Percentiles rank a stretch among this genome's conserved stretches.
Conservation (phyloP, 2,113 vertebrate species). For the Hippocampus zosterae region DNA sequence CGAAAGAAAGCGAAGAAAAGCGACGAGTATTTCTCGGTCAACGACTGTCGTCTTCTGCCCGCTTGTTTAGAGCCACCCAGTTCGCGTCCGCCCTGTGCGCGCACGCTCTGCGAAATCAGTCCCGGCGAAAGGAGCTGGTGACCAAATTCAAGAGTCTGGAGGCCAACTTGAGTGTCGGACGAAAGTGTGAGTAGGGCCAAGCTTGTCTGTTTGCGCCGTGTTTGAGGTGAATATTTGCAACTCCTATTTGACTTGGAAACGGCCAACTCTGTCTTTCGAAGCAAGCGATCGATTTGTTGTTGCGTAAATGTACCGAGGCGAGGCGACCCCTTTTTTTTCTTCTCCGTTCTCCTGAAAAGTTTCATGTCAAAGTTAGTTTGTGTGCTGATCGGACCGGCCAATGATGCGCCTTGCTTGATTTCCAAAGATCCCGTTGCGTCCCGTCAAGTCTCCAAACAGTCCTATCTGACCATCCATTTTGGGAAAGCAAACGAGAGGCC, state of each 20-base stretch:
- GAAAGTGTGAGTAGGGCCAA: conserved; percentile 83
- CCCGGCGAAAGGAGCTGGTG: conserved; percentile 73
- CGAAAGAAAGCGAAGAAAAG: background rate
- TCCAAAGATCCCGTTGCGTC: too few relatives aligned
- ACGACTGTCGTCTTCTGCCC: background rate
- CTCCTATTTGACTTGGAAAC: background rate
- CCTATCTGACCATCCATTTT: too few relatives aligned
- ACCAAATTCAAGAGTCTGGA: conserved; percentile 84
- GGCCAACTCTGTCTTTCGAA: background rate
- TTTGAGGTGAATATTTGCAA: background rate
- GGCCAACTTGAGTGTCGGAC: conserved; percentile 84
- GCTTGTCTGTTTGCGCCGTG: too few relatives aligned
- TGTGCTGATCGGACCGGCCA: too few relatives aligned
- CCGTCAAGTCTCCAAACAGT: too few relatives aligned
- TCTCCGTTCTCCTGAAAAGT: background rate
- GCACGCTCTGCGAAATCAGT: conserved; percentile 80
- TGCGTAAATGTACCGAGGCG: background rate
- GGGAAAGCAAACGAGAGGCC: too few relatives aligned
- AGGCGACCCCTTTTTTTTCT: background rate
- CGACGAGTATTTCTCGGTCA: too few relatives aligned
- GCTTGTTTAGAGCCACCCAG: conserved; percentile 84
- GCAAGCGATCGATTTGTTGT: too few relatives aligned
- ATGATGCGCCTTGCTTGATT: too few relatives aligned
- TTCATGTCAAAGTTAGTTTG: background rate
- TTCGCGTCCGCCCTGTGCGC: conserved; percentile 85